Conservation (phyloP, 2,113 vertebrate species). For the Nothocercus julius region DNA sequence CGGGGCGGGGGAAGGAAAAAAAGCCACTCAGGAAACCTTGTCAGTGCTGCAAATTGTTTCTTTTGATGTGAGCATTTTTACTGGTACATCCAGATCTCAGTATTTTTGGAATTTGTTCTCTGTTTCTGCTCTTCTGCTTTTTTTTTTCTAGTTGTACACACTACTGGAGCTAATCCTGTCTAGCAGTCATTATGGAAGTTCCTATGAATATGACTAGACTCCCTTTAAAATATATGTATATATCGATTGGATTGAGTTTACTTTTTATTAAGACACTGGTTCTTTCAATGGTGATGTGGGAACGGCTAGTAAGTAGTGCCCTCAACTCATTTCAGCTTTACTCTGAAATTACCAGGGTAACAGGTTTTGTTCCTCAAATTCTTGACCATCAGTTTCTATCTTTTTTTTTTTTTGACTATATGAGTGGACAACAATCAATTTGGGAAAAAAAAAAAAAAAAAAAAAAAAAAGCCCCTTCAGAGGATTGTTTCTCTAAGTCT, state of each 20-base stretch:
- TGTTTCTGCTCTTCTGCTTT: not conserved
- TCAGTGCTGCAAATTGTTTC: not conserved
- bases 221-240: not conserved
- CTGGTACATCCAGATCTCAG: not conserved
- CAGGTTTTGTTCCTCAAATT: not conserved
- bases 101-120: not conserved
- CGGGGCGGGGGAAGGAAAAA: no score
- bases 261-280: not conserved
- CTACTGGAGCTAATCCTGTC: not conserved
- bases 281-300: not conserved
- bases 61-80: not conserved
- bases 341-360: not conserved
- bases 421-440: not conserved
- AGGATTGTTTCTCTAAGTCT: not conserved
- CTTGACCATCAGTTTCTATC: not conserved
- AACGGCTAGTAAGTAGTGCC: not conserved
- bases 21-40: not conserved
- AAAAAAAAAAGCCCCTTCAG: not conserved
- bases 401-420: not conserved
- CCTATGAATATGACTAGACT: not conserved
- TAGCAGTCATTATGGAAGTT: not conserved
- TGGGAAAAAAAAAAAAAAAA: no score
- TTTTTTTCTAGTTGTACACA: accelerated
- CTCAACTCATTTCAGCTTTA: not conserved
- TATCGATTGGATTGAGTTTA: not conserved